phyloP scores from a whole-genome alignment of 2,113 vertebrate genomes.

The Eurypyga helias region DNA sequence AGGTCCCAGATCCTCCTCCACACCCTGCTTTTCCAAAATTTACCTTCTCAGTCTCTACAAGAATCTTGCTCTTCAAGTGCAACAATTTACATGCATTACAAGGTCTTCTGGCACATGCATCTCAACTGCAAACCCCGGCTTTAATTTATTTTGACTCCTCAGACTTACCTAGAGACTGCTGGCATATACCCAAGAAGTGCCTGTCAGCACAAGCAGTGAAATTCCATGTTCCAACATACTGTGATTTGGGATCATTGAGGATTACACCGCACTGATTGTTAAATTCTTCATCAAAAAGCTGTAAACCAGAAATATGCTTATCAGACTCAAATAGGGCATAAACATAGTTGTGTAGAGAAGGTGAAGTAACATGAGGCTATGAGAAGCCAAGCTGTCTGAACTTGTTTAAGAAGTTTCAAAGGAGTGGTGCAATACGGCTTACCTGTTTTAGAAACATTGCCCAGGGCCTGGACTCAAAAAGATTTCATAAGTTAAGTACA shows the following conservation, averaged over 20 bases:
- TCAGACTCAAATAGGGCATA: neutral
- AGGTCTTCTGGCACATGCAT: neutral
- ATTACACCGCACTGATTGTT: constrained; percentile 84
- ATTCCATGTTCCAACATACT: constrained; percentile 91
- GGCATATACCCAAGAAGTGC: constrained; percentile 84
- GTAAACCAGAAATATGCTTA: constrained; percentile 21
- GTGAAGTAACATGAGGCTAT: neutral
- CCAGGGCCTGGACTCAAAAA: neutral
- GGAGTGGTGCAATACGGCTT: neutral
- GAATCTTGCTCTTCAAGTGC: neutral
- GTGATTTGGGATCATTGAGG: constrained; percentile 82
- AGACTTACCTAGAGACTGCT: constrained; percentile 83
- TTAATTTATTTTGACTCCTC: neutral
- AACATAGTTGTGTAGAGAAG: neutral
- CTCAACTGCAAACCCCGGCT: neutral
- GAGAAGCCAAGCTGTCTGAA: neutral
- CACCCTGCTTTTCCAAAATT: neutral
- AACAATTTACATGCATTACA: neutral
- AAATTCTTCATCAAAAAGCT: constrained; percentile 80
- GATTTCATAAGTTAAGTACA: neutral
- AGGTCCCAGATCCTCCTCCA: neutral
- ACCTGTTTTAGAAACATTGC: neutral
- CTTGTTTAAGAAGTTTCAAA: constrained; percentile 18
- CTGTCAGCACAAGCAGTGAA: constrained; percentile 82
- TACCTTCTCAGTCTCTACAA: neutral